Percentiles rank a stretch among this genome's conserved stretches.
These are phyloP conservation scores for Bucorvus abyssinicus DNA, from an alignment of 2,797 vertebrate genomes.

Conservation along the genomic window DNA sequence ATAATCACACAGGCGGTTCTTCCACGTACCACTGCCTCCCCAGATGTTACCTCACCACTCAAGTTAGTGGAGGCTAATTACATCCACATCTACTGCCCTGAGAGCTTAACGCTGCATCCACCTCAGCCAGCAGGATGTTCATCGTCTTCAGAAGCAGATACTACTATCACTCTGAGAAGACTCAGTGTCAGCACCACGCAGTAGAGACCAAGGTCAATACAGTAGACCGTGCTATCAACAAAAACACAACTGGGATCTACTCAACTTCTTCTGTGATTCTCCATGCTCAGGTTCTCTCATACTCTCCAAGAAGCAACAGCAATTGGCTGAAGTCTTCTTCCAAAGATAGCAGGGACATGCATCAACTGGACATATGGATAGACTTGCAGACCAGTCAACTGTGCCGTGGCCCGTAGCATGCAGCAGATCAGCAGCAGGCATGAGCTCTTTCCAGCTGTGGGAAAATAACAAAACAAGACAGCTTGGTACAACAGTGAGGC, in stretches of 20 bases:
- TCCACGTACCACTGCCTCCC: neutral
- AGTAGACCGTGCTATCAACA: neutral
- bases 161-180: neutral
- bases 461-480: neutral
- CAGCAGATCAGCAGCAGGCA: neutral
- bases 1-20: neutral
- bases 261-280: neutral
- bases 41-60: neutral
- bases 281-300: neutral
- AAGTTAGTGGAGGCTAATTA: neutral
- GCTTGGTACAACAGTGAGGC: neutral
- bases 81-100: neutral
- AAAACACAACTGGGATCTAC: neutral
- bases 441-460: neutral
- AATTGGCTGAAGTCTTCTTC: neutral
- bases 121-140: neutral
- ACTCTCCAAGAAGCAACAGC: neutral
- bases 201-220: neutral
- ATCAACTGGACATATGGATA: neutral
- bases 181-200: neutral
- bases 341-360: neutral
- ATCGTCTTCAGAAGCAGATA: neutral
- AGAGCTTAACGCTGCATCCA: neutral
- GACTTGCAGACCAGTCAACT: neutral
- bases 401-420: neutral